These are phyloP conservation scores for Cerastis rubricosa DNA, from an alignment of 2,888 invertebrate genomes.

Conservation along the genomic window DNA sequence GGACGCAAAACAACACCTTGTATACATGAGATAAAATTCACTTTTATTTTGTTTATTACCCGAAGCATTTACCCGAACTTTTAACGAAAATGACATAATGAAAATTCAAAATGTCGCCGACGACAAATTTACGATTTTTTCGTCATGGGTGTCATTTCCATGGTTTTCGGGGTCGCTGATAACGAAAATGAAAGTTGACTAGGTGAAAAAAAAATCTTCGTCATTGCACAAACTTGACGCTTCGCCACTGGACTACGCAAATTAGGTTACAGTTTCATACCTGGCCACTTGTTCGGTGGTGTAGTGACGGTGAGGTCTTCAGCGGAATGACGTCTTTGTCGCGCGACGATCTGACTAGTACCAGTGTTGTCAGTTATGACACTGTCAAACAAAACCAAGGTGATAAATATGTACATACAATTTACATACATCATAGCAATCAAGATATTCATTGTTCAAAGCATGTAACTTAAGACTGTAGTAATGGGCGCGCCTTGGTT, in stretches of 20 bases:
- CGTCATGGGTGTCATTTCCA: too few species aligned
- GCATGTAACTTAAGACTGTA: not conserved
- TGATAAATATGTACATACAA: not conserved
- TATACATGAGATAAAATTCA: too few species aligned
- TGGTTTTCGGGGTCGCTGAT: too few species aligned
- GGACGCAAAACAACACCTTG: too few species aligned
- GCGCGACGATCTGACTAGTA: constrained; percentile 93
- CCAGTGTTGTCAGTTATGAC: constrained; percentile 87
- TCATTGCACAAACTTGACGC: too few species aligned
- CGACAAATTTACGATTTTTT: too few species aligned
- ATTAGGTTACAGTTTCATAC: constrained; percentile 68
- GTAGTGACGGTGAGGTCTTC: constrained; percentile 96
- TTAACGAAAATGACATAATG: too few species aligned
- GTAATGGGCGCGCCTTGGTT: not conserved
- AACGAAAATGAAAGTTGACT: too few species aligned
- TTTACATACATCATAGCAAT: not conserved
- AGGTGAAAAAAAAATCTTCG: too few species aligned
- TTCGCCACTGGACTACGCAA: not conserved
- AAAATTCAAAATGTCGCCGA: too few species aligned
- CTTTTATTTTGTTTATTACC: too few species aligned
- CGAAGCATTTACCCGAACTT: too few species aligned
- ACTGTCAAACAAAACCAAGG: constrained; percentile 68
- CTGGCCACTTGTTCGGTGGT: constrained; percentile 97
- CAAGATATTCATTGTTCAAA: not conserved
- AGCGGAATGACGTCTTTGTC: constrained; percentile 93